These are phyloP conservation scores for Otolemur crassicaudatus DNA, from an alignment of 2,797 vertebrate species.

Conservation along the genomic window DNA sequence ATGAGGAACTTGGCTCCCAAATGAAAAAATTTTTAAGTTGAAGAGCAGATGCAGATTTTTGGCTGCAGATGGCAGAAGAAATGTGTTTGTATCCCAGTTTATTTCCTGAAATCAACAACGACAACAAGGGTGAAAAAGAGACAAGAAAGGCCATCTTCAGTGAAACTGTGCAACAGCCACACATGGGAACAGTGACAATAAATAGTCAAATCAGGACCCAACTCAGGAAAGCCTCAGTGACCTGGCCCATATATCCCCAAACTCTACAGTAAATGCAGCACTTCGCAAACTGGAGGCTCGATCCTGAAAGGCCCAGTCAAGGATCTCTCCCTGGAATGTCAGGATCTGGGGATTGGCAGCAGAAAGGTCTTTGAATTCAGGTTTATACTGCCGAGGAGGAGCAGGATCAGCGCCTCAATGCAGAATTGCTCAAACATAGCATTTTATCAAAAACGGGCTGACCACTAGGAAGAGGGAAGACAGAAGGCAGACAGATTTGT, in stretches of 20 bases:
- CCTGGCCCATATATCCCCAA: rapidly evolving
- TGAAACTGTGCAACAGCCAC: background rate
- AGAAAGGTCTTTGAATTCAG: background rate
- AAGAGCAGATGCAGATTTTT: background rate
- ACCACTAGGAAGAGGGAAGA: background rate
- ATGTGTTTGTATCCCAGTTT: background rate
- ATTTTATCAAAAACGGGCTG: background rate
- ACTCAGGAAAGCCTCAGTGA: background rate
- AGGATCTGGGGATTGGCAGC: too few relatives aligned
- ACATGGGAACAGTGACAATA: background rate
- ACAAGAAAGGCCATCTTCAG: background rate
- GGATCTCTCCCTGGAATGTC: background rate
- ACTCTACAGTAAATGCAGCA: too few relatives aligned
- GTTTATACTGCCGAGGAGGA: background rate
- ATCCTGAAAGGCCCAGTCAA: background rate
- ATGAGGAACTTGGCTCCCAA: background rate
- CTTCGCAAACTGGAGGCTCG: background rate
- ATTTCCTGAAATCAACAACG: background rate
- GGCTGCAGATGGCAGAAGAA: background rate
- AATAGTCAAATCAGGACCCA: background rate
- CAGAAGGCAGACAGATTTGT: background rate
- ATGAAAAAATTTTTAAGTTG: background rate
- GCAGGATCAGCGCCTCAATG: background rate
- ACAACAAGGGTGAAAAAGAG: background rate
- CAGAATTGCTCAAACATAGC: background rate